These are phyloP conservation scores for Drosophila rhopaloa DNA, from an alignment of 1,140 invertebrate species.

Conservation along the genomic window DNA sequence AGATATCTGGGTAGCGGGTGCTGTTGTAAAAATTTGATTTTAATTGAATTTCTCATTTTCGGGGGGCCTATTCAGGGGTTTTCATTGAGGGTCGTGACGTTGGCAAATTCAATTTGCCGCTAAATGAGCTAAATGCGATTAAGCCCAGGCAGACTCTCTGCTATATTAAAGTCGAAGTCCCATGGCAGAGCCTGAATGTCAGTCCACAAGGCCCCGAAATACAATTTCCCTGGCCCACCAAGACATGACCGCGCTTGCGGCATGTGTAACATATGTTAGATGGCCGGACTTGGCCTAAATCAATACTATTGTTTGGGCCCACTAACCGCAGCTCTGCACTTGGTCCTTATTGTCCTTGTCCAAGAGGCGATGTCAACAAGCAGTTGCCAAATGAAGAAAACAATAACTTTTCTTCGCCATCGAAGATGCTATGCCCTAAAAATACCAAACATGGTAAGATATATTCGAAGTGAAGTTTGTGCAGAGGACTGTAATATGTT, in stretches of 20 bases:
- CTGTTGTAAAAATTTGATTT: conserved; percentile 70
- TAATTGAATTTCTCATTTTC: conserved; percentile 80
- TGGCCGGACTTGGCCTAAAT: conserved; percentile 45
- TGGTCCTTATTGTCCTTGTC: conserved; percentile 50
- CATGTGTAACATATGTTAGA: conserved; percentile 66
- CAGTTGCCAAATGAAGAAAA: conserved; percentile 62
- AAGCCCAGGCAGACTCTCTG: conserved; percentile 49
- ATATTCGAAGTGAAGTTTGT: too few species aligned
- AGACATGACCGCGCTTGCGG: conserved; percentile 45
- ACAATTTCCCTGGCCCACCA: conserved; percentile 1
- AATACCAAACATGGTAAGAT: neutral
- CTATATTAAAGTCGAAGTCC: conserved; percentile 47
- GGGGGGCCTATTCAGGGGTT: conserved; percentile 12
- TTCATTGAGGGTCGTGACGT: conserved; percentile 7
- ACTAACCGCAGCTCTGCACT: conserved; percentile 41
- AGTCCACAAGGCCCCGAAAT: neutral
- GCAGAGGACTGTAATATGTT: too few species aligned
- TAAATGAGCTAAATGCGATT: conserved; percentile 81
- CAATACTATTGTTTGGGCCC: conserved; percentile 60
- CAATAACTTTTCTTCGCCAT: conserved; percentile 24
- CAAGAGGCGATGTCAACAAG: conserved; percentile 36
- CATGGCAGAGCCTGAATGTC: conserved; percentile 19
- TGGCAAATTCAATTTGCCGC: conserved; percentile 77
- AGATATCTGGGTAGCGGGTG: neutral
- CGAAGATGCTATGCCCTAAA: conserved; percentile 8